phyloP scores from a whole-genome alignment of 2,113 vertebrate genomes.

The Lampris incognitus region DNA sequence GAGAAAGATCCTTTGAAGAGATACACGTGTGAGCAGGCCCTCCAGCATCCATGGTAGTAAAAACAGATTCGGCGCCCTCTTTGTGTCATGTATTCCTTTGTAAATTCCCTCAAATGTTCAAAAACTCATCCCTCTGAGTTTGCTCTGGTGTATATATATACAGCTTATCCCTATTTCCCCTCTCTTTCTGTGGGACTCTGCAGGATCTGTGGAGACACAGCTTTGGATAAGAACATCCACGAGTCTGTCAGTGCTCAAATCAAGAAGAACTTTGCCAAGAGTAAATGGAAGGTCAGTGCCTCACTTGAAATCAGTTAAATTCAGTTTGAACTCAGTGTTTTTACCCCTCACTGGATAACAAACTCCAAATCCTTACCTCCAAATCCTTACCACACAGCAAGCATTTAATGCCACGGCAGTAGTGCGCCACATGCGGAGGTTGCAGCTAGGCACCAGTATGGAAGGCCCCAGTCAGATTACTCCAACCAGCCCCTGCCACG shows the following conservation, averaged over 20 bases:
- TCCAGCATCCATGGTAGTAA: constrained; percentile 95
- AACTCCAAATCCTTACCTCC: neutral
- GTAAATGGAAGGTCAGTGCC: constrained; percentile 97
- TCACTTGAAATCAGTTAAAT: constrained; percentile 4
- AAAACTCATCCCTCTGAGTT: neutral
- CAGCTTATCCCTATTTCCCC: neutral
- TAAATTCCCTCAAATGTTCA: no score
- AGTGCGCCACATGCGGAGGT: constrained; percentile 94
- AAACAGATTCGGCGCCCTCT: neutral
- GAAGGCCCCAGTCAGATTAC: constrained; percentile 88
- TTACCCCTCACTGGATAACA: constrained; percentile 21
- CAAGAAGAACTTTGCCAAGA: constrained; percentile 99
- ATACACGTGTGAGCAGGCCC: constrained; percentile 95
- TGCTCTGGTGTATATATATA: no score
- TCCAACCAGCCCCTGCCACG: constrained; percentile 84
- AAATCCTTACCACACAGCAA: constrained; percentile 83
- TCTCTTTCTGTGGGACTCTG: constrained; percentile 1
- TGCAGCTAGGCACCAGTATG: constrained; percentile 94
- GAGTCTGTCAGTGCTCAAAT: constrained; percentile 98
- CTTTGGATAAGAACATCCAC: constrained; percentile 97
- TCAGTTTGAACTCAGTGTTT: constrained; percentile 25
- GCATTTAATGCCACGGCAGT: constrained; percentile 98
- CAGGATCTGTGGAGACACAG: constrained; percentile 98
- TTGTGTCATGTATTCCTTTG: neutral
- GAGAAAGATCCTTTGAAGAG: constrained; percentile 93